Base-by-base conservation (phyloP, 1,140 invertebrate species). In the Amphibalanus amphitrite region DNA sequence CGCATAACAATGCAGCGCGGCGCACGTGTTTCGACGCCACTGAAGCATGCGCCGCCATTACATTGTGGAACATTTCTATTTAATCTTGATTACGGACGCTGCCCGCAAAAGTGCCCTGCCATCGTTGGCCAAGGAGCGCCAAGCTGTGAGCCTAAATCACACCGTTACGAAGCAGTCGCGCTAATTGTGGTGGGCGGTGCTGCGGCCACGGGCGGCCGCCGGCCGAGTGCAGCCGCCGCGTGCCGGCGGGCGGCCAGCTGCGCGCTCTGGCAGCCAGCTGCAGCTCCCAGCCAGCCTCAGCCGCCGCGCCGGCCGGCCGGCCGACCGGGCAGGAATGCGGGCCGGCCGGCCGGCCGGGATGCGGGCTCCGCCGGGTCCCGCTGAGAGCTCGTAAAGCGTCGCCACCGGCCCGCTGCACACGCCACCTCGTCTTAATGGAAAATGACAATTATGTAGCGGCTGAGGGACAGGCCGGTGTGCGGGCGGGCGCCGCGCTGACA, bases 21-120 rank as follows among this genome's bases (percentile, higher is more conserved):
- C 1, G 47, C 47, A 59, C 47, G 47, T 59, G 47, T 20, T 59
- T 13, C 13, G 13, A 13, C 13, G 47, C 47, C 47, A 59, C 47
- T 59, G 47, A 59, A 59, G 47, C 47, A 59, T 59, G 47, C 47
- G 47, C 47, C 47, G 47, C 47, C 47, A 59, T 59, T 59, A 59
- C 47, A 59, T 20, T 59, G 13, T 59, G 47, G 47, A 59, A 59
- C 47, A 59, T 59, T 59, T 59, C 47, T 59, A 59, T 59, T 59
- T 59, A 59, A 59, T 59, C 47, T 59, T 59, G 47, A 59, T 59
- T 59, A 59, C 47, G 47, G 47, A 59, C 47, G 47, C 47, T 23
- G 47, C 47, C 20, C 47, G 47, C 47, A 59, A 59, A 59, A 59
- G 47, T 59, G 47, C 47, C 47, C 47, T 20, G 47, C 47, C 47